Evolutionary conservation across 1,140 invertebrate species (phyloP).

Genomic region (Caenorhabditis briggsae): DNA sequence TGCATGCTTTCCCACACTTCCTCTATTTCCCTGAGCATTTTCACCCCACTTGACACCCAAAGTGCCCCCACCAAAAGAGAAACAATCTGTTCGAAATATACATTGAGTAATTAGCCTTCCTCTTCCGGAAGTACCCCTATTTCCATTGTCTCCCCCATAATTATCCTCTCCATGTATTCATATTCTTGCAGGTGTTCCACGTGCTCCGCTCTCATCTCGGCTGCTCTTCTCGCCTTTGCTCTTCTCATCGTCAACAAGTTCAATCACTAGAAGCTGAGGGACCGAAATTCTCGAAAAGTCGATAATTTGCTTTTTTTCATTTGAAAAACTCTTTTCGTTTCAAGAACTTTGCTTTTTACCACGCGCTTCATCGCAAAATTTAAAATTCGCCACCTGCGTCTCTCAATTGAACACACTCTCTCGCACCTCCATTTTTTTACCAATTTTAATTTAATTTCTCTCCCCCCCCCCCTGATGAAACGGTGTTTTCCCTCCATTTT

Average conservation of each 20-base stretch:
- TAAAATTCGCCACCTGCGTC: not conserved
- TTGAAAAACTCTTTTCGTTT: not conserved
- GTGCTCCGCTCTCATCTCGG: slow-evolving; percentile 22
- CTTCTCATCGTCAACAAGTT: slow-evolving; percentile 50
- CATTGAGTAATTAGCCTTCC: slow-evolving; percentile 15
- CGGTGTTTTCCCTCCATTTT: slow-evolving; percentile 12
- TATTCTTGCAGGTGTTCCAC: slow-evolving; percentile 49
- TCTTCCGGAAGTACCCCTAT: slow-evolving; percentile 39
- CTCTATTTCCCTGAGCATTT: not conserved
- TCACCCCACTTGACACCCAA: not conserved
- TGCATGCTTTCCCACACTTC: slow-evolving; percentile 30
- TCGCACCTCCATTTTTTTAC: not conserved
- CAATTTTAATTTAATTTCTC: not conserved
- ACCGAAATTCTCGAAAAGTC: not conserved
- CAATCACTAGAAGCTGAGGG: slow-evolving; percentile 12
- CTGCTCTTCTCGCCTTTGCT: slow-evolving; percentile 4
- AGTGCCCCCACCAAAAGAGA: not conserved
- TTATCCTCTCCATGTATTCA: slow-evolving; percentile 6
- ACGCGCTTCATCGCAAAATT: too few relatives aligned
- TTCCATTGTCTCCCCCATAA: not conserved
- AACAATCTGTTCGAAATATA: slow-evolving; percentile 21
- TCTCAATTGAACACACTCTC: not conserved
- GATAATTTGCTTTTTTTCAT: too few relatives aligned
- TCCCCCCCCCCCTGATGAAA: not conserved
- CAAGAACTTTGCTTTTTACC: too few relatives aligned